Conservation (phyloP, 2,888 invertebrate genomes). For the Neoaliturus tenellus region DNA sequence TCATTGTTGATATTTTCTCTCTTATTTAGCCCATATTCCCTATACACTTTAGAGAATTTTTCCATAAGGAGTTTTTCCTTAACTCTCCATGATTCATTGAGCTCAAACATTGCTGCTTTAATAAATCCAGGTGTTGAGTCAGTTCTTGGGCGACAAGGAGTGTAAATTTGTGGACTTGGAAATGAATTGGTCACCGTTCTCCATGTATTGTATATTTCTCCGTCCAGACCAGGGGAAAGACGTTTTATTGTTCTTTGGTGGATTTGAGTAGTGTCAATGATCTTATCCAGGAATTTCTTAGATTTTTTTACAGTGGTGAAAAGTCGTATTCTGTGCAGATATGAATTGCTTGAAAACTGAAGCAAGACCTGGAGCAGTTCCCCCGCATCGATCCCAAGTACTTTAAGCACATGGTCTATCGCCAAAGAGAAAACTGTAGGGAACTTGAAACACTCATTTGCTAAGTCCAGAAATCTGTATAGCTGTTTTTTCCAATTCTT, state of each 20-base stretch:
- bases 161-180: neutral
- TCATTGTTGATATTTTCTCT: neutral
- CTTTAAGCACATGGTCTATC: neutral
- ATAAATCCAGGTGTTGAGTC: neutral
- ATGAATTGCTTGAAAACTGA: neutral
- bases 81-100: neutral
- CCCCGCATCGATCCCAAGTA: neutral
- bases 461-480: neutral
- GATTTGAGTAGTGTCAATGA: neutral
- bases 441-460: neutral
- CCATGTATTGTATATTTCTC: constrained; percentile 16
- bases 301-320: neutral
- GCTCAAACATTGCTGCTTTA: constrained; percentile 11
- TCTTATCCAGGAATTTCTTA: neutral
- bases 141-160: neutral
- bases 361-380: neutral
- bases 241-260: constrained; percentile 1
- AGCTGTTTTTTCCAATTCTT: neutral
- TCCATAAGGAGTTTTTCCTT: neutral
- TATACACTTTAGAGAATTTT: neutral
- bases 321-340: neutral
- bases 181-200: neutral
- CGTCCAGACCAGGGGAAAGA: neutral
- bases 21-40: constrained; percentile 10
- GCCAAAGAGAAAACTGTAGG: neutral